Evolutionary conservation across 2,797 vertebrate genomes (phyloP).

Genomic region (Meriones psammophilus): DNA sequence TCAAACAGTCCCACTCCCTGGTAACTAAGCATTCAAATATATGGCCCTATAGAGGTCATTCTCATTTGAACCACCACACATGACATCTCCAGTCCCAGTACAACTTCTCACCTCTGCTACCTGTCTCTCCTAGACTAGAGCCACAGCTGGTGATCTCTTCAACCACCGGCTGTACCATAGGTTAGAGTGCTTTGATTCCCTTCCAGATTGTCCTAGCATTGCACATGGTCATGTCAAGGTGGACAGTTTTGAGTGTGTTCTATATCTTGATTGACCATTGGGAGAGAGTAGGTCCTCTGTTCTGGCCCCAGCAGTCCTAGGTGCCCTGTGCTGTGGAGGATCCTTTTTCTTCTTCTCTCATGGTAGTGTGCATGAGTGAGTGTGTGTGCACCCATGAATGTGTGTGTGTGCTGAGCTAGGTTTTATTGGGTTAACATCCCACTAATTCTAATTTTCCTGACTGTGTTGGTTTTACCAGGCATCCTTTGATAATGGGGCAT

Average conservation of each 20-base stretch:
- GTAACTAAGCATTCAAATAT: neutral
- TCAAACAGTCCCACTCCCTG: neutral
- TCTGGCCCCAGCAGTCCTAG: too few relatives aligned
- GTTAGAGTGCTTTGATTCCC: neutral
- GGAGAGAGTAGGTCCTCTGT: neutral
- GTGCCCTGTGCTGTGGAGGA: neutral
- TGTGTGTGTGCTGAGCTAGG: neutral
- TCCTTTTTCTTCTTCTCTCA: neutral
- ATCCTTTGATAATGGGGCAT: neutral
- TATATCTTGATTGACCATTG: neutral
- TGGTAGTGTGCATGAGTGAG: neutral
- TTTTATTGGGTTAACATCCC: neutral
- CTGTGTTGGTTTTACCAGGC: neutral
- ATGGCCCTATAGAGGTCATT: neutral
- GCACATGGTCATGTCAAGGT: accelerated
- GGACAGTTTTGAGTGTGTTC: neutral
- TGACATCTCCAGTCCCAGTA: neutral
- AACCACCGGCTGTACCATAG: too few relatives aligned
- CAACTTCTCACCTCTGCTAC: neutral
- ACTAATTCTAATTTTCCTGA: neutral
- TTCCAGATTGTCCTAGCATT: neutral
- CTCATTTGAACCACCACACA: too few relatives aligned
- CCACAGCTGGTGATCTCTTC: neutral
- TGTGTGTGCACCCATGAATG: too few relatives aligned
- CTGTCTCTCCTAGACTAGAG: neutral